Base-by-base conservation (phyloP, 2,888 invertebrate genomes). In the Dicranocentrus wangi region DNA sequence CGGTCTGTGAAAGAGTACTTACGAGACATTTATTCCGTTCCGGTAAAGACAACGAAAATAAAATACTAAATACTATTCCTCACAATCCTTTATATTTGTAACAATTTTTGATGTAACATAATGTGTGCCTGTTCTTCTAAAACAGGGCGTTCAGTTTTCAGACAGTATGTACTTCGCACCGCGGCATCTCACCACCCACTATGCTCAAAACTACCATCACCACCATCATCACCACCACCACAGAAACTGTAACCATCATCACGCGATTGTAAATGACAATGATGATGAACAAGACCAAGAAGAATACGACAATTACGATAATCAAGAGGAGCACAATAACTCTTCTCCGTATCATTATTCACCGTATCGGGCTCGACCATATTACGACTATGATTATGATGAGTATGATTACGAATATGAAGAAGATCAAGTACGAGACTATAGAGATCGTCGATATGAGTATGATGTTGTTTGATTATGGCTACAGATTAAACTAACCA, bases 91-190 rank as follows among this genome's bases (percentile, higher is more conserved):
- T n/a, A n/a, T n/a, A n/a, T n/a, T n/a, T n/a, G n/a, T n/a, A n/a
- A n/a, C n/a, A n/a, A n/a, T n/a, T n/a, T n/a, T n/a, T n/a, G n/a
- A n/a, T n/a, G n/a, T n/a, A n/a, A n/a, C n/a, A n/a, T n/a, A n/a
- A n/a, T n/a, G n/a, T n/a, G n/a, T n/a, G n/a, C n/a, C n/a, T n/a
- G n/a, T n/a, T n/a, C n/a, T n/a, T n/a, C n/a, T n/a, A n/a, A 63
- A 71, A 7, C 19, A 73, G 73, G 83, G 83, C 8, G 81, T 81
- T 53, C 83, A 83, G 47, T 80, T 83, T 51, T 73, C 78, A 5
- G 83, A 83, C 83, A 63, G 73, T 13, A 81, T 78, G 70, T 83
- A 81, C 78, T 82, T 78, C 32, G 60, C 82, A n/a, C 72, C 70
- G 2, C 61, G 73, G 17, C 19, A 73, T 61, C 39, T 73, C 55